phyloP scores from a whole-genome alignment of 2,113 vertebrate species.

The Helogale parvula region DNA sequence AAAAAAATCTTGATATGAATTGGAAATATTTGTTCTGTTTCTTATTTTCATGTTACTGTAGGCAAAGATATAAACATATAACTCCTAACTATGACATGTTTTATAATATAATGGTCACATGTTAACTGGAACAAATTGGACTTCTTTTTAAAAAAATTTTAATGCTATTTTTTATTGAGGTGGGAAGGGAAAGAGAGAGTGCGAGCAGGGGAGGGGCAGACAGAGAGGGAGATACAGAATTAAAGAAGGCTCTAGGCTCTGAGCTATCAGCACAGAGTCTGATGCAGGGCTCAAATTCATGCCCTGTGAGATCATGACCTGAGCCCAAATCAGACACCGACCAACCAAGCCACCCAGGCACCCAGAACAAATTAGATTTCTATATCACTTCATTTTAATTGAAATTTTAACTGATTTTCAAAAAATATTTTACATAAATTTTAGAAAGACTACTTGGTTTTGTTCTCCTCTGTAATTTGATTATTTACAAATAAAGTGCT shows the following conservation, averaged over 20 bases:
- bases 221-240: no score
- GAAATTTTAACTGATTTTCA: neutral
- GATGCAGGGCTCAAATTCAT: no score
- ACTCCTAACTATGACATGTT: neutral
- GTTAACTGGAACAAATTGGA: neutral
- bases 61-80: neutral
- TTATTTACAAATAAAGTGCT: neutral
- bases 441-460: neutral
- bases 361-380: neutral
- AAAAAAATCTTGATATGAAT: neutral
- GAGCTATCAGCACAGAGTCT: no score
- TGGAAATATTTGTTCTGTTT: neutral
- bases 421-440: neutral
- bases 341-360: no score
- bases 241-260: no score
- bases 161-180: no score
- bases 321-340: no score
- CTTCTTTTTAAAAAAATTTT: neutral
- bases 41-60: constrained; percentile 28
- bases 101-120: neutral
- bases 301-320: no score
- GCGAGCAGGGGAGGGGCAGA: no score
- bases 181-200: no score
- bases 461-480: neutral
- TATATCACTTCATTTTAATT: neutral